Conservation (phyloP, 2,888 invertebrate genomes). For the Laspeyria flexula region DNA sequence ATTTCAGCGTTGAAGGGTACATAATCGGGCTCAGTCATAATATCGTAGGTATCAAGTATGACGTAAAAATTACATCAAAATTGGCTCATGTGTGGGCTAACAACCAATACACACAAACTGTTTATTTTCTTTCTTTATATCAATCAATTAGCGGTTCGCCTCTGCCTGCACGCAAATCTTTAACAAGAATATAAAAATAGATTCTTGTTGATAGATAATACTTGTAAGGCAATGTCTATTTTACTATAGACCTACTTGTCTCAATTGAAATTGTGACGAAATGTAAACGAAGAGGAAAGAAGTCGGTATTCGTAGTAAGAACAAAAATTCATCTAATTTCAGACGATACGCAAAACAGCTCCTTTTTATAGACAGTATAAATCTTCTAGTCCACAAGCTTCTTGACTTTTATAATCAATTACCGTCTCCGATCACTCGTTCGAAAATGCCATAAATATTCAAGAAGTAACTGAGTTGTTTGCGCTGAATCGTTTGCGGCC, state of each 20-base stretch:
- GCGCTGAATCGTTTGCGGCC: constrained; percentile 62
- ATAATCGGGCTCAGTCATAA: constrained; percentile 9
- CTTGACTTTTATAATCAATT: constrained; percentile 81
- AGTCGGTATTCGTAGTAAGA: constrained; percentile 3
- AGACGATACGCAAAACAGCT: constrained; percentile 43
- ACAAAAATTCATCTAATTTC: constrained; percentile 35
- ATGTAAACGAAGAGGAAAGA: constrained; percentile 7
- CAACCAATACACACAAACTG: constrained; percentile 34
- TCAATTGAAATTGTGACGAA: neutral
- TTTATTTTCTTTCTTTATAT: constrained; percentile 39
- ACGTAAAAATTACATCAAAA: constrained; percentile 32
- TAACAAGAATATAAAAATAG: constrained; percentile 17
- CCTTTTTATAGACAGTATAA: constrained; percentile 70
- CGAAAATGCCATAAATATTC: constrained; percentile 69
- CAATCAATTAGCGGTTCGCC: constrained; percentile 32
- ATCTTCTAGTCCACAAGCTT: constrained; percentile 69
- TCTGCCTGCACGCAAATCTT: constrained; percentile 12
- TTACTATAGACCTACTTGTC: neutral
- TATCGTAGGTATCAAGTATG: constrained; percentile 5
- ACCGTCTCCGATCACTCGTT: constrained; percentile 71
- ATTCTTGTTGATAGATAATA: neutral
- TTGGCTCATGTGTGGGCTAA: constrained; percentile 25
- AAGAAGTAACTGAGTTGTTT: constrained; percentile 65
- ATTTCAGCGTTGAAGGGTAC: neutral
- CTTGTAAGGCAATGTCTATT: neutral